Evolutionary conservation across 2,888 invertebrate species (phyloP), one percentile per base, ranked within the genome.

Genomic region (Stenoptilia bipunctidactyla): DNA sequence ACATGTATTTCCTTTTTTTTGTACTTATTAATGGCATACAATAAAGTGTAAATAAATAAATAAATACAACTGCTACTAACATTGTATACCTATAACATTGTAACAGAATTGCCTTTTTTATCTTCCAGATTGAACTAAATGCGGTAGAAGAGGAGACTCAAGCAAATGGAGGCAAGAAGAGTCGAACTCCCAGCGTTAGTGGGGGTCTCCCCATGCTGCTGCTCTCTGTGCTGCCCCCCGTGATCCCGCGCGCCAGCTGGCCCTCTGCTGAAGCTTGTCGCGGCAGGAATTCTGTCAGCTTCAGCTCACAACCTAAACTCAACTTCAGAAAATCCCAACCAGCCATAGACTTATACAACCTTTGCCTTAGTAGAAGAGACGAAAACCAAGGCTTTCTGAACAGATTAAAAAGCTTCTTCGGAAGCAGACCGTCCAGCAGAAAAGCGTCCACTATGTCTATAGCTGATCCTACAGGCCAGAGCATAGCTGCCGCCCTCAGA

Each of bases 181-280:
- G 59, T 33, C 59, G 88, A 25, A 89, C 90, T 5, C 89, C 89
- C 0, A 90, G 90, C 59, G 86, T 90, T 43, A 87, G 87, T 15
- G 90, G 90, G 10, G 90, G 90, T 13, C 71, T 91, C 14, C 91
- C 91, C 0, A 85, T 91, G 70, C 76, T 91, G 6, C 69, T 91
- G 20, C 85, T 92, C 1, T 91, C 91, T 13, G 91, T 91, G 5
- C 73, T 91, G 0, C 91, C 91, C 0, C 91, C 91, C 1, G 90
- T 91, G 38, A 91, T 91, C 40, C 91, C 91, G 0, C 83, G 91
- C 34, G 91, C 91, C 4, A 90, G 90, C 63, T 92, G 91, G 92
- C 92, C 92, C 0, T 90, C 91, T 9, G 88, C 91, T 0, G 89
- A 91, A 53, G 87, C 86, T 35, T 86, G 82, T 65, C 79, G 86